A percentile compares a stretch with the other conserved stretches of the same genome.
Evolutionary conservation across 2,888 invertebrate genomes (phyloP).

Genomic region (Dromius quadrimaculatus): DNA sequence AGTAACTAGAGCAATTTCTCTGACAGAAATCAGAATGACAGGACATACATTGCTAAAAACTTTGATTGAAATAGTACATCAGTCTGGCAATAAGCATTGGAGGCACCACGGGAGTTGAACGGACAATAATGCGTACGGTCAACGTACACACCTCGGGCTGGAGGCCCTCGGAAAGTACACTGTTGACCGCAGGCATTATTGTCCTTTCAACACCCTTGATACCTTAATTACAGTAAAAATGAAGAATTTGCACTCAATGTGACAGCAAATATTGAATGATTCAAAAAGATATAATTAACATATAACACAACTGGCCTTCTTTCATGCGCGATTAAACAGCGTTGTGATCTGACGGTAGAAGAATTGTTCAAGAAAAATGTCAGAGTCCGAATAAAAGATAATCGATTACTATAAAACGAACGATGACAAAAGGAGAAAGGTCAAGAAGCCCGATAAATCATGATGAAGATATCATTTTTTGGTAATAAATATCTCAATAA

Average conservation of each 20-base stretch:
- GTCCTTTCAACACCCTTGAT: too few relatives aligned
- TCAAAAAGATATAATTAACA: conserved; percentile 6
- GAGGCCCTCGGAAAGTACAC: too few relatives aligned
- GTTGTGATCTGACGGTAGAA: not conserved
- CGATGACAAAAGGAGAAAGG: not conserved
- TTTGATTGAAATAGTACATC: too few relatives aligned
- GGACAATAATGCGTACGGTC: too few relatives aligned
- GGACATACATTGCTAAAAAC: too few relatives aligned
- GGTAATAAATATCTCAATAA: not conserved
- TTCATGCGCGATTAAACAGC: not conserved
- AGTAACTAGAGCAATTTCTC: too few relatives aligned
- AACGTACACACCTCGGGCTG: too few relatives aligned
- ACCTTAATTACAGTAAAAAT: too few relatives aligned
- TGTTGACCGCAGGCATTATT: too few relatives aligned
- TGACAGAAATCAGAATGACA: too few relatives aligned
- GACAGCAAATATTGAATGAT: conserved; percentile 13
- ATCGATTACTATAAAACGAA: not conserved
- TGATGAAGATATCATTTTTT: not conserved
- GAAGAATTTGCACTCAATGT: conserved; percentile 5
- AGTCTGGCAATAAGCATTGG: too few relatives aligned
- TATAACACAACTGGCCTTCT: conserved; percentile 1
- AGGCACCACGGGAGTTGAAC: too few relatives aligned
- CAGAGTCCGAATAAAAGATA: conserved; percentile 10
- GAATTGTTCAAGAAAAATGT: conserved; percentile 10
- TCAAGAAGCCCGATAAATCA: conserved; percentile 2